Conservation (phyloP, 2,113 vertebrate genomes). For the Chrysemys picta region DNA sequence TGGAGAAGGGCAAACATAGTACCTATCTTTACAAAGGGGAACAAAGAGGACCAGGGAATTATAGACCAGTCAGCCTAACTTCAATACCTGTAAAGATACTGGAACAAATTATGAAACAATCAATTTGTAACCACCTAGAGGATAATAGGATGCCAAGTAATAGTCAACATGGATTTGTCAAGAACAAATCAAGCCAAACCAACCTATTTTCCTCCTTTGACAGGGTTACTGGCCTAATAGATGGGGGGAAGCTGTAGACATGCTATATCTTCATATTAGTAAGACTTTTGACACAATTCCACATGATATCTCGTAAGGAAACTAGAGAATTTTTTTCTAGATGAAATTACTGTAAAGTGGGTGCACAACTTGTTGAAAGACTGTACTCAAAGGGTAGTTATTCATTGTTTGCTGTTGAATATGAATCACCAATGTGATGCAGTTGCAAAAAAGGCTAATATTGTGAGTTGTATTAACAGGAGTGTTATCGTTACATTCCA, state of each 20-base stretch:
- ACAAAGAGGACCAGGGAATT: neutral
- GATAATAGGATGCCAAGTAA: neutral
- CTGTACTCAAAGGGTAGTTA: neutral
- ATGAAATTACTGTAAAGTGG: too few relatives aligned
- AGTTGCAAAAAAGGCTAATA: neutral
- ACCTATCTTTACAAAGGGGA: neutral
- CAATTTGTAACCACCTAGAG: neutral
- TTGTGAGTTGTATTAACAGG: neutral
- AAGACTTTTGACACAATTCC: too few relatives aligned
- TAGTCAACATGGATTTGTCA: neutral
- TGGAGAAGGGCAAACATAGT: neutral
- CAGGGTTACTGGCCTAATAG: too few relatives aligned
- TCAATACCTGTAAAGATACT: neutral
- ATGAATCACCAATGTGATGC: neutral
- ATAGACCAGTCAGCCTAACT: neutral
- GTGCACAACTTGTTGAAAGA: too few relatives aligned
- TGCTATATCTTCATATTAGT: too few relatives aligned
- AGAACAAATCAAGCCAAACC: neutral
- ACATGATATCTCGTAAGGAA: too few relatives aligned
- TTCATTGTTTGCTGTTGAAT: neutral
- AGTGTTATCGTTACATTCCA: neutral
- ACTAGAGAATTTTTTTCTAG: too few relatives aligned
- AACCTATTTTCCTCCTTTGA: neutral
- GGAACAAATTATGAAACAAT: neutral
- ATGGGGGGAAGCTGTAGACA: too few relatives aligned